Evolutionary conservation across 2,888 invertebrate species (phyloP).

Genomic region (Antitype chi): DNA sequence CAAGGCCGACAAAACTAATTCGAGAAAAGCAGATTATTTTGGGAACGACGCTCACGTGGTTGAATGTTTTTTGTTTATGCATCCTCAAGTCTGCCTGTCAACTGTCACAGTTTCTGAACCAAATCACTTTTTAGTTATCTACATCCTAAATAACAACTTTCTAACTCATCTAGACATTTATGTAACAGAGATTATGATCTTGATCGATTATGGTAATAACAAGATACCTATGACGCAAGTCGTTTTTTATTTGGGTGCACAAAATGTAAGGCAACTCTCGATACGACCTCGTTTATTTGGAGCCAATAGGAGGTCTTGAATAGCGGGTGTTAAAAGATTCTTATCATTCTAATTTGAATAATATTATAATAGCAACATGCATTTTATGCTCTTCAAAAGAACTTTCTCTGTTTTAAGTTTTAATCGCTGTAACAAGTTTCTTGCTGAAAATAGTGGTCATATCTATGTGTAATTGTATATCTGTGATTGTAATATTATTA

Average conservation of each 20-base stretch:
- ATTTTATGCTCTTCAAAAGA: slow-evolving; percentile 41
- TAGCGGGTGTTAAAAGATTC: slow-evolving; percentile 74
- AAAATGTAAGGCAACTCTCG: slow-evolving; percentile 79
- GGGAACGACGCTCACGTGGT: slow-evolving; percentile 61
- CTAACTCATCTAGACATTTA: slow-evolving; percentile 80
- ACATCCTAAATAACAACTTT: slow-evolving; percentile 79
- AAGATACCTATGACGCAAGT: slow-evolving; percentile 79
- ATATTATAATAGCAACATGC: slow-evolving; percentile 69
- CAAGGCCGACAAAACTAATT: slow-evolving; percentile 66
- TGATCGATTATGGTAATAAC: slow-evolving; percentile 88
- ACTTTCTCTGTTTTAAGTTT: slow-evolving; percentile 63
- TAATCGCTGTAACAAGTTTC: slow-evolving; percentile 26
- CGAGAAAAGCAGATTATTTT: slow-evolving; percentile 66
- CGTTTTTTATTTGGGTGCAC: slow-evolving; percentile 72
- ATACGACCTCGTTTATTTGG: slow-evolving; percentile 77
- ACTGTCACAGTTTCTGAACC: slow-evolving; percentile 47
- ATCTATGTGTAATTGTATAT: not conserved
- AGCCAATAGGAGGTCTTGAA: slow-evolving; percentile 76
- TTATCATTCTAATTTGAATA: slow-evolving; percentile 80
- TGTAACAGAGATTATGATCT: slow-evolving; percentile 83
- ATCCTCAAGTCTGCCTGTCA: slow-evolving; percentile 55
- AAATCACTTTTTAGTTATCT: slow-evolving; percentile 68
- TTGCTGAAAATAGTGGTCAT: not conserved
- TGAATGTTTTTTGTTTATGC: slow-evolving; percentile 61
- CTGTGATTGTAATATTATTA: not conserved